Conservation (phyloP, 1,140 invertebrate species). For the Papilio aristodemus region DNA sequence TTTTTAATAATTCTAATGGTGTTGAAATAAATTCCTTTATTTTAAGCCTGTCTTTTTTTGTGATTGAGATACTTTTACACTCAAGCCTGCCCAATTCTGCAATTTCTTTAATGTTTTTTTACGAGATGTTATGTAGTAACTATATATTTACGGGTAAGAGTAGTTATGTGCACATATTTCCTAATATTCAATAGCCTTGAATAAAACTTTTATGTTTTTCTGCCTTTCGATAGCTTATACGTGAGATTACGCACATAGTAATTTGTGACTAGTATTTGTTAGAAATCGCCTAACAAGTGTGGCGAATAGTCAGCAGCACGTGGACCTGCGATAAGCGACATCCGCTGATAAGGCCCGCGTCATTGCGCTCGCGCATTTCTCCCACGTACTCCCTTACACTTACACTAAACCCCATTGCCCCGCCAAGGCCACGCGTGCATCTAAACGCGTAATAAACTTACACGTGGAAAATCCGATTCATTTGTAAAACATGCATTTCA, state of each 20-base stretch:
- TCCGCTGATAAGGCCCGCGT: conserved; percentile 58
- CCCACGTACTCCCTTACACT: conserved; percentile 27
- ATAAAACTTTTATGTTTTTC: not conserved
- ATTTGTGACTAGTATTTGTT: not conserved
- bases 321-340: conserved; percentile 67
- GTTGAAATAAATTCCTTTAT: too few species aligned
- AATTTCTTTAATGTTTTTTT: too few species aligned
- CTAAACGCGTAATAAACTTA: conserved; percentile 54
- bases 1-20: too few species aligned
- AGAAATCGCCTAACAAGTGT: conserved; percentile 18
- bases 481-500: conserved; percentile 33
- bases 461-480: conserved; percentile 54
- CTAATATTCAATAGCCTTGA: too few species aligned
- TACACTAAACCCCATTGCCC: conserved; percentile 31
- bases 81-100: too few species aligned
- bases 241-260: not conserved
- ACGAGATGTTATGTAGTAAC: too few species aligned
- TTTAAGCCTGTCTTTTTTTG: too few species aligned
- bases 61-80: too few species aligned
- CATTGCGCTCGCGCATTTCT: conserved; percentile 52
- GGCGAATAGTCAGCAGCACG: conserved; percentile 58
- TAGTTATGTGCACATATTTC: too few species aligned
- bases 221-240: not conserved
- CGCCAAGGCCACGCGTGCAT: conserved; percentile 36
- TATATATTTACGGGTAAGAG: too few species aligned